These are phyloP conservation scores for Rhyacophila brunnea DNA, from an alignment of 1,140 invertebrate genomes.

Conservation along the genomic window DNA sequence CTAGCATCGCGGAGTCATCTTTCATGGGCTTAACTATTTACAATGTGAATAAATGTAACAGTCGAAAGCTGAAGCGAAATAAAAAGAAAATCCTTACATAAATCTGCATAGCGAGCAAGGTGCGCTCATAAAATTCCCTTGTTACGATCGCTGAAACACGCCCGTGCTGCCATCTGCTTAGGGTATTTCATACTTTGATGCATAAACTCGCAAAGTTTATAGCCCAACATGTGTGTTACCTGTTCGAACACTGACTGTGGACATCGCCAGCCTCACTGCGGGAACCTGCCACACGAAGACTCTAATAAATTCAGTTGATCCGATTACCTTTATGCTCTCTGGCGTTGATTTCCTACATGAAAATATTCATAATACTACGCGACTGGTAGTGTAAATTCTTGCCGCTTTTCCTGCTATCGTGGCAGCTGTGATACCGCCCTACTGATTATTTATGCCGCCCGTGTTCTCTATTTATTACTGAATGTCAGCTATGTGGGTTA, in stretches of 20 bases:
- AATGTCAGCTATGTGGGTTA: too few relatives aligned
- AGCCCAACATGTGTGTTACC: constrained; percentile 4
- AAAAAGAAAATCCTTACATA: constrained; percentile 1
- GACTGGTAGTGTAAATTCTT: too few relatives aligned
- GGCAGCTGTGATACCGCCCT: too few relatives aligned
- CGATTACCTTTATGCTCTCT: background rate
- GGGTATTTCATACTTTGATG: constrained; percentile 1
- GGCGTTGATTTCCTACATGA: constrained; percentile 4
- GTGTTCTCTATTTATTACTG: too few relatives aligned
- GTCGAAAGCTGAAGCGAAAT: constrained; percentile 1
- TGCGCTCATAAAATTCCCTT: constrained; percentile 2
- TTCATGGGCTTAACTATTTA: too few relatives aligned
- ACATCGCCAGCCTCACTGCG: too few relatives aligned
- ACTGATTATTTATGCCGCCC: too few relatives aligned
- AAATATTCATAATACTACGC: too few relatives aligned
- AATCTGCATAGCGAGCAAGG: constrained; percentile 10
- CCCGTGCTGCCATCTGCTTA: background rate
- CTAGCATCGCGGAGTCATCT: too few relatives aligned
- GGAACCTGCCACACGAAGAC: too few relatives aligned
- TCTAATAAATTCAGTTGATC: constrained; percentile 11
- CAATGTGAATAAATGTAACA: background rate
- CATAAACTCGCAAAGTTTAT: constrained; percentile 13
- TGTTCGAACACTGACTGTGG: background rate
- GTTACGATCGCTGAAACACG: constrained; percentile 12
- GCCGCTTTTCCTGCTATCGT: too few relatives aligned